Base-by-base conservation (phyloP, 2,888 invertebrate genomes). In the Ichneumoninae sp. region DNA sequence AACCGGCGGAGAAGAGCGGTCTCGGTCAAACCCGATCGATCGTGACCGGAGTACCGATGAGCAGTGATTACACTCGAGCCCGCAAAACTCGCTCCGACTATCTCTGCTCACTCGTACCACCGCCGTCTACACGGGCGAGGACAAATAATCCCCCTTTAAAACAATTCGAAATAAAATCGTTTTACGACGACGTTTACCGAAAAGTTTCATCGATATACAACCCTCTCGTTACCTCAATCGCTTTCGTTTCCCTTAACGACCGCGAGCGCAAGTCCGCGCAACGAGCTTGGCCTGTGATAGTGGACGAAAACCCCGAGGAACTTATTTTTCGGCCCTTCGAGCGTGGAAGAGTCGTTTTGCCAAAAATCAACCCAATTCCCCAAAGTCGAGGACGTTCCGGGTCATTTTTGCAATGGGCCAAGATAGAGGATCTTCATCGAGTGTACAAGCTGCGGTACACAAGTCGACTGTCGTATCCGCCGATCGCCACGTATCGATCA, bases 11-110 rank as follows among this genome's bases (percentile, higher is more conserved):
- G 47, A 82, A 84, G 74, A 82, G 30, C 47, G 68, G 69, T 62
- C 68, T 68, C 50, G 72, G 52, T 74, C 16, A 44, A 71, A 78
- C 68, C 22, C 72, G 74, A 82, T 79, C 69, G 74, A 79, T 79
- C 82, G 82, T 82, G 82, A 82, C 82, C 52, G 69, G 82, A 40
- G 79, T 74, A 62, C 74, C 82, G 82, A 79, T 78, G 74, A 74
- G 62, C 79, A 62, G 74, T 82, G 82, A 82, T 82, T 79, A 82
- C 74, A 52, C 62, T 62, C 69, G n/a, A 44, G 33, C 16, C 36
- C 65, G 65, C 57, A 78, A 69, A 69, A 33, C 33, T 60, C 82
- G 47, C 74, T 62, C n/a, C 44, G 13, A 30, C 26, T 33, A 10
- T 47, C 26, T 10, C 52, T 71, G 52, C 6, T 16, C 22, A 4